Conservation (phyloP, 2,797 vertebrate species). For the Hirundo rustica region DNA sequence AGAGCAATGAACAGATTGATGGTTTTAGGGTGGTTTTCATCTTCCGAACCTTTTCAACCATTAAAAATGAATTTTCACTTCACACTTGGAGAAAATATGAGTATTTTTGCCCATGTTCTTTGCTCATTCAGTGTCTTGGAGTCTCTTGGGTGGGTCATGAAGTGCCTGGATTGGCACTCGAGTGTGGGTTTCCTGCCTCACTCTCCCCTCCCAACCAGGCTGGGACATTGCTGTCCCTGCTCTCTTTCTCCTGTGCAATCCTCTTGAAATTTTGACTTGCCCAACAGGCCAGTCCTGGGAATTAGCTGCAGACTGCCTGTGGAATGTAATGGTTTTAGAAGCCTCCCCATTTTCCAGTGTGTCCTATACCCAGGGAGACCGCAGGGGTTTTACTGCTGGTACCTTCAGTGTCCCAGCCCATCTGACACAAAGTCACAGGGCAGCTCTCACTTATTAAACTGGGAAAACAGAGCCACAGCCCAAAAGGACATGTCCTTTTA, state of each 20-base stretch:
- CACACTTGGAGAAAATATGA: neutral
- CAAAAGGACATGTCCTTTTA: conserved; percentile 16
- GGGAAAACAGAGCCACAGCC: neutral
- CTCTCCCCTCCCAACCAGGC: neutral
- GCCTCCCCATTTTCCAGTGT: neutral
- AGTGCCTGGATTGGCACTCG: rapidly evolving
- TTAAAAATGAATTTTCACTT: neutral
- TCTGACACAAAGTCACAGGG: neutral
- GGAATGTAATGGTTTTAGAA: neutral
- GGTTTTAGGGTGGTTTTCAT: neutral
- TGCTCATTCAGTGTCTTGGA: neutral
- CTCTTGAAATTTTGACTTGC: neutral
- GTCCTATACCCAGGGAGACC: neutral
- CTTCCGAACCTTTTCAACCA: neutral
- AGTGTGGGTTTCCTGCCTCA: rapidly evolving
- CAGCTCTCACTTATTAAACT: neutral
- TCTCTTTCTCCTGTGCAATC: neutral
- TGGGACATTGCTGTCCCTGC: neutral
- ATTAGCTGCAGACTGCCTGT: neutral
- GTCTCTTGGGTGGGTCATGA: neutral
- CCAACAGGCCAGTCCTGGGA: neutral
- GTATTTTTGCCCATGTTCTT: neutral
- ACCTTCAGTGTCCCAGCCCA: neutral
- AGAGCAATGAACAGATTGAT: neutral
- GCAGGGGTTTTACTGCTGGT: neutral